Evolutionary conservation across 2,888 invertebrate genomes (phyloP).

Genomic region (Microplitis deprimator): DNA sequence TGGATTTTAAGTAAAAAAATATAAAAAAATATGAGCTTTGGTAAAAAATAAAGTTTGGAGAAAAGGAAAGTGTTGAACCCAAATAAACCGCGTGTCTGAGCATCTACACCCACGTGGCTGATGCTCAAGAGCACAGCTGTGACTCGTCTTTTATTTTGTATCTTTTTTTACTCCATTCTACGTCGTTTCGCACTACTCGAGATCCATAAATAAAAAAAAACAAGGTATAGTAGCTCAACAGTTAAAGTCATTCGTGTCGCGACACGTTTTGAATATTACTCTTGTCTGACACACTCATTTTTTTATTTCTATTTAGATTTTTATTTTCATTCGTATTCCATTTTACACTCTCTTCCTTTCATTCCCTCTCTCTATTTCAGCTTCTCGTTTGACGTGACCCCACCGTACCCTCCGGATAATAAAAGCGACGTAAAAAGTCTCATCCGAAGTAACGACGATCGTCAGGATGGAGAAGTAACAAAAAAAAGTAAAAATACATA

Average conservation of each 20-base stretch:
- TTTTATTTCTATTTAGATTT: too few relatives aligned
- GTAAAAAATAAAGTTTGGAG: background rate
- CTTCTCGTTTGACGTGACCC: too few relatives aligned
- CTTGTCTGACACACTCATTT: background rate
- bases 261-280: background rate
- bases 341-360: background rate
- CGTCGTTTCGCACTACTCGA: slow-evolving; percentile 7
- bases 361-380: background rate
- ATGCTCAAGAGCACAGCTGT: slow-evolving; percentile 39
- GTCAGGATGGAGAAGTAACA: too few relatives aligned
- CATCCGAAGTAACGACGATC: too few relatives aligned
- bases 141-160: slow-evolving; percentile 35
- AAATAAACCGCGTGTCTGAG: slow-evolving; percentile 40
- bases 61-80: slow-evolving; percentile 35
- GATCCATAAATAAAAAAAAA: background rate
- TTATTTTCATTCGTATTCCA: background rate
- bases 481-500: too few relatives aligned
- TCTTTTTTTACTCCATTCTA: slow-evolving; percentile 6
- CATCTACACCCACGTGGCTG: slow-evolving; percentile 39
- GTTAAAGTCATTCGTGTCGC: background rate
- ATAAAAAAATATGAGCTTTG: too few relatives aligned
- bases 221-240: slow-evolving; percentile 8
- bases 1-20: too few relatives aligned
- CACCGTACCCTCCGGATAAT: background rate
- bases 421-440: background rate